These are phyloP conservation scores for Uria lomvia DNA, from an alignment of 2,113 vertebrate species.

Conservation along the genomic window DNA sequence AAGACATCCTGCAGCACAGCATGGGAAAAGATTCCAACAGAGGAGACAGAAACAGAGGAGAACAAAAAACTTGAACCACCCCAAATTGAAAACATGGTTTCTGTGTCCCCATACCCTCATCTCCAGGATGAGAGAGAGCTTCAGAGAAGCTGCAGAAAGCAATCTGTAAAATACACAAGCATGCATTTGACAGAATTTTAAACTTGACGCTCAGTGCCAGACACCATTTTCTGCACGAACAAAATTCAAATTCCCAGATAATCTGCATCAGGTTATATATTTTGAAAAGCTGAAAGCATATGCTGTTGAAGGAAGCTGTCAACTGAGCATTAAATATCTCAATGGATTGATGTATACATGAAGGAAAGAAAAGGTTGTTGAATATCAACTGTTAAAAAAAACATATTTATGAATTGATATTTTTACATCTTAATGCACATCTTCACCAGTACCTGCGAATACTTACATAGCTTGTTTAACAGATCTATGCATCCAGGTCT, in stretches of 20 bases:
- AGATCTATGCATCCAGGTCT: not conserved
- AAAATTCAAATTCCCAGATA: not conserved
- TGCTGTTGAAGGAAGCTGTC: not conserved
- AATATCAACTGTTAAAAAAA: not conserved
- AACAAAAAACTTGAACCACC: not conserved
- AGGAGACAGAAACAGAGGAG: not conserved
- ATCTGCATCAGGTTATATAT: not conserved
- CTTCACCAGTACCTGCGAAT: not conserved
- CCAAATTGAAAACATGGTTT: not conserved
- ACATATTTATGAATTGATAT: not conserved
- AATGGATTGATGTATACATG: not conserved
- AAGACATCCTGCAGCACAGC: not conserved
- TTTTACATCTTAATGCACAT: not conserved
- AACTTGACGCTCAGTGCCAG: not conserved
- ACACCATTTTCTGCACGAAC: not conserved
- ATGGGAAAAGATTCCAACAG: not conserved
- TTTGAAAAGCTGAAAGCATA: not conserved
- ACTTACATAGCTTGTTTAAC: not conserved
- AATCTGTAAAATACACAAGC: not conserved
- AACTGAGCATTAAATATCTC: not conserved
- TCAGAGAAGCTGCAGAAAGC: not conserved
- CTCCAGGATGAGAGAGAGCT: not conserved
- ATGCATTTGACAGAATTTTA: not conserved
- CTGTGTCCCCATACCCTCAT: not conserved
- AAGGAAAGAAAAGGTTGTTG: not conserved